phyloP scores from a whole-genome alignment of 2,113 vertebrate species.

The Anarrhichthys ocellatus region DNA sequence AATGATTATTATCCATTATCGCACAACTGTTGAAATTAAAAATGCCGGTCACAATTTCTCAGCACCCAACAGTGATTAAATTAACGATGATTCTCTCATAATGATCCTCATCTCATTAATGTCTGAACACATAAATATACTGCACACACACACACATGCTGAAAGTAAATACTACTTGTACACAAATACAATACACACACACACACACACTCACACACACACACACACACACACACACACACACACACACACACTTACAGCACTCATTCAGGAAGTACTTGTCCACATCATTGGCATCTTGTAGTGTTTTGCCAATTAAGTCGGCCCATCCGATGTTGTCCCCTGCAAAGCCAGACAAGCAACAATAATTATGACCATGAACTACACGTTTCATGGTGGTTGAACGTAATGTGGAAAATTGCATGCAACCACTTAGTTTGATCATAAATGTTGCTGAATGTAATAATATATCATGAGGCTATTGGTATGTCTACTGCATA shows the following conservation, averaged over 20 bases:
- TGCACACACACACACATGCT: neutral
- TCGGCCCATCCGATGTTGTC: constrained; percentile 84
- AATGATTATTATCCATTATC: neutral
- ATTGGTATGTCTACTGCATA: neutral
- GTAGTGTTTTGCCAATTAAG: constrained; percentile 80
- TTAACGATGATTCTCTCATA: neutral
- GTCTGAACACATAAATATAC: neutral
- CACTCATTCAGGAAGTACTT: constrained; percentile 80
- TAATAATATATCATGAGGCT: neutral
- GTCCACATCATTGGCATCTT: constrained; percentile 70
- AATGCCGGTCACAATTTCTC: neutral
- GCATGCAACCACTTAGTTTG: neutral
- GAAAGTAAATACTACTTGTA: neutral
- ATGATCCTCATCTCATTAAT: neutral
- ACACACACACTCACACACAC: no score
- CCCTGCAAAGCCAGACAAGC: constrained; percentile 67
- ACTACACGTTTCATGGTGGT: neutral
- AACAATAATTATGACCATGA: neutral
- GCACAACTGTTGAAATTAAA: neutral
- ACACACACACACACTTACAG: constrained; percentile 76
- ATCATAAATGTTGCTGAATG: neutral
- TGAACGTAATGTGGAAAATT: neutral
- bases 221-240: constrained; percentile 12
- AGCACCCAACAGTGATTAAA: neutral
- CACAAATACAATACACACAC: neutral